Conservation (phyloP, 2,888 invertebrate genomes). For the Ligdia adustata region DNA sequence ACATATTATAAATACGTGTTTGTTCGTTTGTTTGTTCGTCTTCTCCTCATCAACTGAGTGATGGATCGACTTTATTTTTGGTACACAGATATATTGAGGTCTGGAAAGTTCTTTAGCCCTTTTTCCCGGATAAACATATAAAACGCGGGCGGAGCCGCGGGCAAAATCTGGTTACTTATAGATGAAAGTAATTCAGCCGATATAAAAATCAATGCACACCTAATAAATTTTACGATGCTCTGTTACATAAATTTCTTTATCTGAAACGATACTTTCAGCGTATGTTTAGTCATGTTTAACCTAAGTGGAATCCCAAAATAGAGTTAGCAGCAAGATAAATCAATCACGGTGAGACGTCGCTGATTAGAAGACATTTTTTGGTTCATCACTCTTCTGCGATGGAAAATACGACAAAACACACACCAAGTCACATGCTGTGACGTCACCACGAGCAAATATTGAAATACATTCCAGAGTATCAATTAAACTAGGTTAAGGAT, state of each 20-base stretch:
- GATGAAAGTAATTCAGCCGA: too few species aligned
- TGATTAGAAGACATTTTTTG: constrained; percentile 61
- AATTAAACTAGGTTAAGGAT: constrained; percentile 54
- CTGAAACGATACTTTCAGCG: not conserved
- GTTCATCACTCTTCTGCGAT: constrained; percentile 50
- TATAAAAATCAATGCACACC: too few species aligned
- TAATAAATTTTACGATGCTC: too few species aligned
- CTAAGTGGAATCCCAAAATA: constrained; percentile 46
- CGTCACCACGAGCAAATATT: constrained; percentile 54
- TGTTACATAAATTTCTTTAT: not conserved
- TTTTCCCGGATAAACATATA: too few species aligned
- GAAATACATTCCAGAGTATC: constrained; percentile 46
- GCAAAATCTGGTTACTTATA: too few species aligned
- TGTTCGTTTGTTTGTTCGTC: too few species aligned
- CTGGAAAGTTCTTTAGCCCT: too few species aligned
- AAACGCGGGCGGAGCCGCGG: too few species aligned
- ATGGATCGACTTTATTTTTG: too few species aligned
- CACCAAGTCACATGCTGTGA: constrained; percentile 66
- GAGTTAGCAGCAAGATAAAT: constrained; percentile 65
- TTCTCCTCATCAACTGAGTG: too few species aligned
- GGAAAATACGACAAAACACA: constrained; percentile 47
- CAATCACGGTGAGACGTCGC: constrained; percentile 64
- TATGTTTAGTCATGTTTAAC: constrained; percentile 26
- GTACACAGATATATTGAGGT: too few species aligned
- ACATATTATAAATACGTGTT: too few species aligned